Conservation (phyloP, 2,113 vertebrate species). For the Indicator indicator region DNA sequence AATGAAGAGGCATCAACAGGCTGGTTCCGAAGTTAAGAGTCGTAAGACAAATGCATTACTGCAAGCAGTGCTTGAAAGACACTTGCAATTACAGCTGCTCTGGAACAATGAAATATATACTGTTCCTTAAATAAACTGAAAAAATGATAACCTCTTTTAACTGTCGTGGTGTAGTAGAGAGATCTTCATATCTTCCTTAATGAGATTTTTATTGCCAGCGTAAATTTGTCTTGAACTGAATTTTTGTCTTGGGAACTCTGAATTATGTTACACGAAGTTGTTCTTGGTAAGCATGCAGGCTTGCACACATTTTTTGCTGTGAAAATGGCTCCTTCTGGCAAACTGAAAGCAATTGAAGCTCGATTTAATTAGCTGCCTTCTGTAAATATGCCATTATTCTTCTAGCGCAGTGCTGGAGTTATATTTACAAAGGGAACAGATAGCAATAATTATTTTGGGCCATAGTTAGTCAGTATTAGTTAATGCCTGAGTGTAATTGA, state of each 20-base stretch:
- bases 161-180: slow-evolving; percentile 54
- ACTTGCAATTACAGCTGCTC: slow-evolving; percentile 59
- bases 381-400: slow-evolving; percentile 82
- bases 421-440: slow-evolving; percentile 81
- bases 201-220: slow-evolving; percentile 77
- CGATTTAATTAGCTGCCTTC: slow-evolving; percentile 82
- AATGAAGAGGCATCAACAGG: slow-evolving; percentile 34
- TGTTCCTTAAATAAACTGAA: slow-evolving; percentile 73
- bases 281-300: slow-evolving; percentile 67
- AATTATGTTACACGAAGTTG: slow-evolving; percentile 75
- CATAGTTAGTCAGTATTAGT: slow-evolving; percentile 82
- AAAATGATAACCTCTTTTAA: slow-evolving; percentile 71
- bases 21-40: slow-evolving; percentile 3
- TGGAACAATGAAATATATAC: slow-evolving; percentile 69
- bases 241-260: slow-evolving; percentile 80
- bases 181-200: slow-evolving; percentile 76
- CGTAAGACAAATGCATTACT: slow-evolving; percentile 28
- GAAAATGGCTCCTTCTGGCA: slow-evolving; percentile 83
- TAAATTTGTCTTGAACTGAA: slow-evolving; percentile 78
- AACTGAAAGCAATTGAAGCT: slow-evolving; percentile 80
- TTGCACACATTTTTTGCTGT: slow-evolving; percentile 72
- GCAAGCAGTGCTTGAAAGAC: slow-evolving; percentile 44
- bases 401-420: slow-evolving; percentile 71
- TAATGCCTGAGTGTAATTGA: slow-evolving; percentile 77
- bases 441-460: slow-evolving; percentile 79